Percentiles rank a stretch among this genome's conserved stretches.
Evolutionary conservation across 2,888 invertebrate genomes (phyloP).

Genomic region (Heliconius charithonia): DNA sequence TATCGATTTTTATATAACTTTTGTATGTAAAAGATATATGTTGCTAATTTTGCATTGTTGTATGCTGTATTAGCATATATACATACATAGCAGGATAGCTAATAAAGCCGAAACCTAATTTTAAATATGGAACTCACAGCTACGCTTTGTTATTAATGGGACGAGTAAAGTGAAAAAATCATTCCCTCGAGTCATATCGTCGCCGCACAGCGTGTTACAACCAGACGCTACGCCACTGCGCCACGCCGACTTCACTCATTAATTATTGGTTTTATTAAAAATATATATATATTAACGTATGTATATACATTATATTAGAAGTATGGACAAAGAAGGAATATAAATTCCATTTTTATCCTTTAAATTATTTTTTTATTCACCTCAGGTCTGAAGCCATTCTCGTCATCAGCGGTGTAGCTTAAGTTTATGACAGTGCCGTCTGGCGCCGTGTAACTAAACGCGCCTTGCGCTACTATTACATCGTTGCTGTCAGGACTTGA

Average conservation of each 20-base stretch:
- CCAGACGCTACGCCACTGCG: background rate
- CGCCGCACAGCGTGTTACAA: background rate
- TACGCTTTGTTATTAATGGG: no score
- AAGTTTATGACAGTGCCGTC: constrained; percentile 88
- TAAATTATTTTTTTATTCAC: constrained; percentile 51
- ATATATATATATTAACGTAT: background rate
- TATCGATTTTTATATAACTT: background rate
- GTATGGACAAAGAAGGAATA: background rate
- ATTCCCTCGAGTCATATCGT: background rate
- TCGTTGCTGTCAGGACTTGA: constrained; percentile 86
- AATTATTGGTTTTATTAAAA: background rate
- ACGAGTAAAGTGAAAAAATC: background rate
- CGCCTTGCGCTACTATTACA: constrained; percentile 87
- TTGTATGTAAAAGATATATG: background rate
- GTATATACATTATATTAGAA: background rate
- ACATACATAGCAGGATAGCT: background rate
- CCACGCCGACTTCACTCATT: background rate
- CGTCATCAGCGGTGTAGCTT: constrained; percentile 89
- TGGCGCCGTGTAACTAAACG: constrained; percentile 87
- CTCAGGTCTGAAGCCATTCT: constrained; percentile 85
- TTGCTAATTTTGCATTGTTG: background rate
- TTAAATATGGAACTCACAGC: background rate
- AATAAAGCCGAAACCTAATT: background rate
- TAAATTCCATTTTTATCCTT: background rate
- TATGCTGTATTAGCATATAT: background rate